Evolutionary conservation across 2,888 invertebrate genomes (phyloP), one percentile per base, ranked within the genome.

Genomic region (Philopedon plagiatum): DNA sequence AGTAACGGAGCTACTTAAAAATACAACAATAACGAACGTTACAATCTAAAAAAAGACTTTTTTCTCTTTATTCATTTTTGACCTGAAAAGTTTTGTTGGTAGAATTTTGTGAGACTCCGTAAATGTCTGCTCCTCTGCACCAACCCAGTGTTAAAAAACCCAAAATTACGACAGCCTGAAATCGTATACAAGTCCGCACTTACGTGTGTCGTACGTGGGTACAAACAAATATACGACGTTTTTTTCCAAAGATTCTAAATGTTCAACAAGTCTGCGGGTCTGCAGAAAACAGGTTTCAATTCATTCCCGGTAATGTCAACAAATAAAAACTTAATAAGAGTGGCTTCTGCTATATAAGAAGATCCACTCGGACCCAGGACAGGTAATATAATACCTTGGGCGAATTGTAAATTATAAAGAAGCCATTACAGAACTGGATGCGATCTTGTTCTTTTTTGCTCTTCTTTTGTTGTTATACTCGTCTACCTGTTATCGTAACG

Each of bases 301-400:
- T 73, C 73, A 65, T 73, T 70, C 73, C 64, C 23, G 54, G 69
- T 60, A 65, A 65, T 70, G 73, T 73, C 73, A 70, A 69, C 73
- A 69, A 70, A 73, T 73, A 73, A 73, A 73, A 73, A 73, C 73
- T 70, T 73, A 73, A 73, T 73, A 73, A 73, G 70, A 62, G 61
- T 65, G 66, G 68, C 73, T 68, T 63, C 72, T 67, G 72, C 72
- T 68, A 68, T 68, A 68, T 49, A 63, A 64, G 61, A 39, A 23
- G 49, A 58, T 58, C 66, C 56, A 39, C 18, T 57, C 46, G 19
- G 66, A 49, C 49, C 51, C 63, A 58, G 34, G 73, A 39, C 63
- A 58, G 34, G 73, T 73, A 73, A 73, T 70, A 69, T 73, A 69
- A 73, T 73, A 73, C 73, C 73, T 58, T 37, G 62, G 62, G 32